Evolutionary conservation across 2,888 invertebrate genomes (phyloP).

Genomic region (Ophraella communa): DNA sequence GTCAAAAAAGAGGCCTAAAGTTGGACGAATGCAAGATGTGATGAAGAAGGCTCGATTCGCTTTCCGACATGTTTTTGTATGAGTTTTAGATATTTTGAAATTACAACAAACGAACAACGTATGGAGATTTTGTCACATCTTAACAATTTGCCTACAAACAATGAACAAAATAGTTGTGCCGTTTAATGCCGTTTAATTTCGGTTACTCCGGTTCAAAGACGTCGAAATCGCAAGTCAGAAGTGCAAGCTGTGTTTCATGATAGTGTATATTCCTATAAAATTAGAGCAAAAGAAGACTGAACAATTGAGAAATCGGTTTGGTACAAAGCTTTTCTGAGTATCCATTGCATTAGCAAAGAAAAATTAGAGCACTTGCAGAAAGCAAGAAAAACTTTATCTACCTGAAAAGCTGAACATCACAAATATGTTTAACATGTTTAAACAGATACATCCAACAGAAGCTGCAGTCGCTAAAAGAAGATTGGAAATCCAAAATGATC

Average conservation of each 20-base stretch:
- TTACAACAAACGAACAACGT: slow-evolving; percentile 6
- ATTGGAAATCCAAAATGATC: no score
- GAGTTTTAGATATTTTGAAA: slow-evolving; percentile 8
- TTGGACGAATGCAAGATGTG: background rate
- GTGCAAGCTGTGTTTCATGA: no score
- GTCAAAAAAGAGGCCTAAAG: no score
- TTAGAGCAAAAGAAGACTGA: no score
- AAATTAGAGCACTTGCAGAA: no score
- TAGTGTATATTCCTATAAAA: background rate
- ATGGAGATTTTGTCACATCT: no score
- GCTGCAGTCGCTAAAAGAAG: no score
- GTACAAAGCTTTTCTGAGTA: background rate
- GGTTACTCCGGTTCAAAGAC: slow-evolving; percentile 2
- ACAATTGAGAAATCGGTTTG: background rate
- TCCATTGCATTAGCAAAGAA: background rate
- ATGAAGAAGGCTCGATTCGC: slow-evolving; percentile 4
- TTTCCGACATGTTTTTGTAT: slow-evolving; percentile 1
- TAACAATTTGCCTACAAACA: slow-evolving; percentile 1
- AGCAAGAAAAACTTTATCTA: no score
- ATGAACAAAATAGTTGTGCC: slow-evolving; percentile 17
- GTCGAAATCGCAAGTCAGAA: no score
- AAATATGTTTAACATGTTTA: no score
- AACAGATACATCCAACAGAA: no score
- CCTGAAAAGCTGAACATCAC: no score
- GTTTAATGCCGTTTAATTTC: slow-evolving; percentile 11